Percentiles rank a stretch among this genome's conserved stretches.
Conservation (phyloP, 2,888 invertebrate species). For the Sarcophaga rosellei region DNA sequence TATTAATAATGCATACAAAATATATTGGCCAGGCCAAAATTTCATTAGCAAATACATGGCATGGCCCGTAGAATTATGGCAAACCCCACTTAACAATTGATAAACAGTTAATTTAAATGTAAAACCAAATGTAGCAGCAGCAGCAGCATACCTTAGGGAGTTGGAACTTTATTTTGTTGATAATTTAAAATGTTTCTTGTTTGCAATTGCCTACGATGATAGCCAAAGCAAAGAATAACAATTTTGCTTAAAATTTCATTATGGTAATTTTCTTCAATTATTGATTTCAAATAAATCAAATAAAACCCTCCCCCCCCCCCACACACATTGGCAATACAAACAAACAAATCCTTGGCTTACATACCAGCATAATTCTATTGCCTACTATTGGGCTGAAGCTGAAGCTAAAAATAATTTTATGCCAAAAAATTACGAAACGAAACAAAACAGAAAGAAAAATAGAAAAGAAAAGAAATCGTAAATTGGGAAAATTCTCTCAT, state of each 20-base stretch:
- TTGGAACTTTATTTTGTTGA: background rate
- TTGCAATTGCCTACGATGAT: no score
- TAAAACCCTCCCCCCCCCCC: background rate
- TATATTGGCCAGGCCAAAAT: constrained; percentile 22
- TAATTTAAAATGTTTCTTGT: constrained; percentile 26
- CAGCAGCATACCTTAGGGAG: constrained; percentile 46
- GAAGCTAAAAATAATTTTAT: constrained; percentile 16
- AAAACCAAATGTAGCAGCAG: background rate
- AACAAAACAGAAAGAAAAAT: background rate
- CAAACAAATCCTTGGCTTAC: background rate
- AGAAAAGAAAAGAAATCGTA: background rate
- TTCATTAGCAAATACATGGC: constrained; percentile 31
- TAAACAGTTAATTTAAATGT: background rate
- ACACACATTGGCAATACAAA: background rate
- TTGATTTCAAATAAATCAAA: constrained; percentile 62
- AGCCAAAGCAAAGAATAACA: background rate
- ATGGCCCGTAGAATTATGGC: background rate
- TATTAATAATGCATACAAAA: constrained; percentile 35
- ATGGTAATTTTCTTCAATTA: constrained; percentile 51
- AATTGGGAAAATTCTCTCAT: constrained; percentile 51
- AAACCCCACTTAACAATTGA: background rate
- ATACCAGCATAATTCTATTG: background rate
- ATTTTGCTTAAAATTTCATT: constrained; percentile 48
- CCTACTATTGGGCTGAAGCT: background rate
- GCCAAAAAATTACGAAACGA: constrained; percentile 37